Percentiles rank a stretch among this genome's conserved stretches.
Conservation (phyloP, 1,140 invertebrate genomes). For the Adoxophyes honmai region DNA sequence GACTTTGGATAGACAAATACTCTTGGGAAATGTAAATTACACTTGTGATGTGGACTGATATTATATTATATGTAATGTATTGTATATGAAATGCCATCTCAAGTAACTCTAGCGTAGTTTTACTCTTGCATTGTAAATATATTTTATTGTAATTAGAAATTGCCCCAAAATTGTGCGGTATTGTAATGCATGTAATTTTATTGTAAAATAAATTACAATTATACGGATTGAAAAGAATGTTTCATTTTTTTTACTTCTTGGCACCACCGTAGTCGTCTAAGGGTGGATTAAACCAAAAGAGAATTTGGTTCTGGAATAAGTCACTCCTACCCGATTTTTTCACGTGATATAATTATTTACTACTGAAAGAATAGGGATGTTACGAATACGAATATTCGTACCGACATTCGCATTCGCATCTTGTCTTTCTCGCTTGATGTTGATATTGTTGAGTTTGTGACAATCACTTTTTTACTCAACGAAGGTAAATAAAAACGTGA, state of each 20-base stretch:
- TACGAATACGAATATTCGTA: no score
- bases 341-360: no score
- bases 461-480: no score
- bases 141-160: slow-evolving; percentile 21
- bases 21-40: slow-evolving; percentile 12
- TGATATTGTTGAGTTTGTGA: no score
- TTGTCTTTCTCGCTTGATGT: no score
- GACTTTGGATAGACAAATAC: not conserved
- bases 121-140: slow-evolving; percentile 34
- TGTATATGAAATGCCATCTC: slow-evolving; percentile 37
- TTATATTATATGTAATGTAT: slow-evolving; percentile 30
- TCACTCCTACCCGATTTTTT: no score
- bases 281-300: no score
- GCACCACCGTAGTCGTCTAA: no score
- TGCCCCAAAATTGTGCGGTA: slow-evolving; percentile 29
- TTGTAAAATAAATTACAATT: slow-evolving; percentile 31
- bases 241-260: slow-evolving; percentile 8
- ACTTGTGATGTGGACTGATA: slow-evolving; percentile 45
- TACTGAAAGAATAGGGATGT: no score
- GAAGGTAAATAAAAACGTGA: no score
- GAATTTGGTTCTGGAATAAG: no score
- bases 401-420: no score
- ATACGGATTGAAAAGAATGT: slow-evolving; percentile 18
- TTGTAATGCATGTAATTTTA: slow-evolving; percentile 33
- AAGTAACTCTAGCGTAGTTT: slow-evolving; percentile 24